Conservation (phyloP, 1,140 invertebrate genomes). For the Drosophila burlai region DNA sequence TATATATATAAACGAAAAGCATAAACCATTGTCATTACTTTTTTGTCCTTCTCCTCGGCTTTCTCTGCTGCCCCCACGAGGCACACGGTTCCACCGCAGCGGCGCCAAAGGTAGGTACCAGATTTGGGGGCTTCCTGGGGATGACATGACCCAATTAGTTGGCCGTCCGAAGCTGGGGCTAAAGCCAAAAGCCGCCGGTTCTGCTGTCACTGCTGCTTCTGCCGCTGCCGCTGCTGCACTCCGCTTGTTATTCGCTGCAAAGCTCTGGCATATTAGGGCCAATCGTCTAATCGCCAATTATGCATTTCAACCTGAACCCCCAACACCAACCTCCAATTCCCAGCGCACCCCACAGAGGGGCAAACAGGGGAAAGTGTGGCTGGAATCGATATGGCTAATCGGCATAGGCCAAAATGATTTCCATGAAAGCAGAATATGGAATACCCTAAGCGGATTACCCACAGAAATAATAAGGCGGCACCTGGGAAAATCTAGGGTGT, state of each 20-base stretch:
- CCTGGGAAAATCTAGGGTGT: not conserved
- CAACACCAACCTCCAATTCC: constrained; percentile 6
- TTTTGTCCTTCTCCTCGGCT: constrained; percentile 12
- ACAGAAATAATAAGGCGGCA: not conserved
- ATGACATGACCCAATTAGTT: constrained; percentile 72
- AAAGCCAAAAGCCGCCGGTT: constrained; percentile 36
- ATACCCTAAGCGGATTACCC: constrained; percentile 31
- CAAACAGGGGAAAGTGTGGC: constrained; percentile 25
- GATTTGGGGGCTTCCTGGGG: constrained; percentile 16
- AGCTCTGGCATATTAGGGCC: constrained; percentile 76
- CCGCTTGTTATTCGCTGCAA: constrained; percentile 64
- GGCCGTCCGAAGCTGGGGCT: constrained; percentile 35
- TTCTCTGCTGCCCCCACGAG: constrained; percentile 8
- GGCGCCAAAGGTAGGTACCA: constrained; percentile 4
- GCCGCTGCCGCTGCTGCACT: constrained; percentile 46
- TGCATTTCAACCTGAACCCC: constrained; percentile 59
- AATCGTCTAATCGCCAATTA: constrained; percentile 84
- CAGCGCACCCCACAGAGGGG: not conserved
- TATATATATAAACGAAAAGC: constrained; percentile 67
- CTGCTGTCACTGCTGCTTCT: not conserved
- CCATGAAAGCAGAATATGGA: constrained; percentile 31
- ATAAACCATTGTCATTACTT: constrained; percentile 69
- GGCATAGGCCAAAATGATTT: constrained; percentile 32
- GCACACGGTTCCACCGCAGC: constrained; percentile 32
- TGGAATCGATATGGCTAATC: constrained; percentile 68